Evolutionary conservation across 1,140 invertebrate species (phyloP).

Genomic region (Brachionus sp.): DNA sequence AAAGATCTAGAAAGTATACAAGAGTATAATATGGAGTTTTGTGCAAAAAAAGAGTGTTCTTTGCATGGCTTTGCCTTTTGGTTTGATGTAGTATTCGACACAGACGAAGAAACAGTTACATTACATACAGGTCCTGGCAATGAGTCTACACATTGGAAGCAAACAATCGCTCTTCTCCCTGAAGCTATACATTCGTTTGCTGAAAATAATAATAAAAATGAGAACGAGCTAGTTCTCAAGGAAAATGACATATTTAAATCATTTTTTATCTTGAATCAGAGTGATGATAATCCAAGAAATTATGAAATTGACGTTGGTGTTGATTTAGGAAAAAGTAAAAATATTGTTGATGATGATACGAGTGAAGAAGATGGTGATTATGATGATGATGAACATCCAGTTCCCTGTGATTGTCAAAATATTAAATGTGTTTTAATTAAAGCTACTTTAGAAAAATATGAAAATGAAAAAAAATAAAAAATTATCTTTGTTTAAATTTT

Average conservation of each 20-base stretch:
- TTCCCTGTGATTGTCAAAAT: constrained; percentile 32
- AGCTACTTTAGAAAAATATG: constrained; percentile 45
- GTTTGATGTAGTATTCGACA: constrained; percentile 99
- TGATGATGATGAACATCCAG: constrained; percentile 26
- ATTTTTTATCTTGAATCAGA: constrained; percentile 41
- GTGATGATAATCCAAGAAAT: constrained; percentile 28
- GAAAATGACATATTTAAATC: background rate
- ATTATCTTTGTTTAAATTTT: background rate
- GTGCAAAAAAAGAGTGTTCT: background rate
- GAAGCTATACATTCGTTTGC: constrained; percentile 29
- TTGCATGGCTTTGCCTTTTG: constrained; percentile 95
- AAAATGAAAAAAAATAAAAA: constrained; percentile 37
- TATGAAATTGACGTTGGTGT: constrained; percentile 32
- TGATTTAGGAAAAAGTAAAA: background rate
- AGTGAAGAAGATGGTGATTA: background rate
- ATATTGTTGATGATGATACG: background rate
- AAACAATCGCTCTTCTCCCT: constrained; percentile 54
- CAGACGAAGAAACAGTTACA: constrained; percentile 66
- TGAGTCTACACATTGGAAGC: constrained; percentile 59
- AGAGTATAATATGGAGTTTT: constrained; percentile 39
- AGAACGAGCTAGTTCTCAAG: background rate
- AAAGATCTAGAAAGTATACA: constrained; percentile 32
- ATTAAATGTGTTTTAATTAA: constrained; percentile 36
- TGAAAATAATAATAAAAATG: background rate
- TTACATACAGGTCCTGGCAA: constrained; percentile 61